Base-by-base conservation (phyloP, 1,140 invertebrate species). In the Leptopilina boulardi region DNA sequence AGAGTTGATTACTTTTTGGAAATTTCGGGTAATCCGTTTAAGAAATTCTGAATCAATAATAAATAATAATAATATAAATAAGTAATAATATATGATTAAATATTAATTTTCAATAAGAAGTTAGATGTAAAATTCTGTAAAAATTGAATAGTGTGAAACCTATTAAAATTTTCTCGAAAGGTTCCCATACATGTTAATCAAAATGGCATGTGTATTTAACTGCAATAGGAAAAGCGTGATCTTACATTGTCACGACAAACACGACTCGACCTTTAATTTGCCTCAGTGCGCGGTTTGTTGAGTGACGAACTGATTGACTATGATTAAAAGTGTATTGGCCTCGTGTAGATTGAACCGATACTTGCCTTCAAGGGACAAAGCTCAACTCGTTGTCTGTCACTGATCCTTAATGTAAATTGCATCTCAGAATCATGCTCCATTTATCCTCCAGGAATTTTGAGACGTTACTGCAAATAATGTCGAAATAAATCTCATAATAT, bases 201-300 rank as follows among this genome's bases (percentile, higher is more conserved):
- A 6, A 66, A 15, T 66, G 23, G 59, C 59, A 66, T n/a, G 15
- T 66, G 15, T 30, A 66, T 66, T n/a, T n/a, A n/a, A n/a, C 26
- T 66, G 54, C n/a, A n/a, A 10, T 34, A 34, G 59, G 59, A 34
- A 34, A 30, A 66, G 59, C 59, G 59, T 66, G 59, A 66, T 66
- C 59, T 66, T 66, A 66, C 23, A 66, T 73, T 72, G 79, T 80
- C 81, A 83, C 81, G 81, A 80, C 71, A 74, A 26, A 26, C 81
- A 80, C 79, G 79, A 80, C 56, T 73, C 76, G 38, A 74, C 79
- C 79, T 80, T 80, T 83, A 83, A 83, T 83, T 83, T 70, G 70
- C 76, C 51, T 75, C 75, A 59, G 77, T 75, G 78, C 76, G 79
- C 76, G 79, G 73, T 80, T 72, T 44, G 78, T 44, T 56, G 74